These are phyloP conservation scores for Bolinopsis microptera DNA, from an alignment of 37 sponge, comb jelly and placozoan species.

Conservation along the genomic window DNA sequence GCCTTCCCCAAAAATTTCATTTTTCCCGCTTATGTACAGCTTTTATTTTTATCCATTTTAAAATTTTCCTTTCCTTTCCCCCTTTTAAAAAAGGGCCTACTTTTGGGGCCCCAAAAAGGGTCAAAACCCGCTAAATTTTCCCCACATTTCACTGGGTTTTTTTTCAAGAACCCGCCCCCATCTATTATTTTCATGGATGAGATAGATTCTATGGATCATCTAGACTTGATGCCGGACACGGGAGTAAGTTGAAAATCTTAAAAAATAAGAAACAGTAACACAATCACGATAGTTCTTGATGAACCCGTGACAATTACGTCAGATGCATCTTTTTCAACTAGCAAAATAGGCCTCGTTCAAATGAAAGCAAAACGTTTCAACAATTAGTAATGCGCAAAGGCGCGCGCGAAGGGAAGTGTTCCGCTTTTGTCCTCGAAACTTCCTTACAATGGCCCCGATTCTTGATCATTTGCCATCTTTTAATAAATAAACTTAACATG, in stretches of 20 bases:
- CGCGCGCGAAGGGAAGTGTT: background rate
- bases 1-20: too few species aligned
- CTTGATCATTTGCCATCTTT: too few species aligned
- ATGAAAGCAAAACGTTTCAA: background rate
- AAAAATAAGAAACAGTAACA: background rate
- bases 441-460: too few species aligned
- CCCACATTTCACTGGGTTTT: too few species aligned
- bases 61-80: too few species aligned
- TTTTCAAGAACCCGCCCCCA: constrained; percentile 88
- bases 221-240: constrained; percentile 81
- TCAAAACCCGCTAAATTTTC: too few species aligned
- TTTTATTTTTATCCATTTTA: too few species aligned
- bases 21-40: too few species aligned
- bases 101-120: too few species aligned
- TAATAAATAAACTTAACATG: too few species aligned
- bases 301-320: constrained; percentile 56
- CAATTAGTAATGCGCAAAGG: constrained; percentile 36
- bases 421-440: background rate
- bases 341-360: background rate
- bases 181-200: constrained; percentile 99
- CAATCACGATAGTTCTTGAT: background rate
- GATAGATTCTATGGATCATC: constrained; percentile 99
- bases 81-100: too few species aligned
- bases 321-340: background rate
- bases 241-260: constrained; percentile 71